Percentiles rank a stretch among this genome's conserved stretches.
Conservation (phyloP, 2,888 invertebrate genomes). For the Pseudeuparius sepicola region DNA sequence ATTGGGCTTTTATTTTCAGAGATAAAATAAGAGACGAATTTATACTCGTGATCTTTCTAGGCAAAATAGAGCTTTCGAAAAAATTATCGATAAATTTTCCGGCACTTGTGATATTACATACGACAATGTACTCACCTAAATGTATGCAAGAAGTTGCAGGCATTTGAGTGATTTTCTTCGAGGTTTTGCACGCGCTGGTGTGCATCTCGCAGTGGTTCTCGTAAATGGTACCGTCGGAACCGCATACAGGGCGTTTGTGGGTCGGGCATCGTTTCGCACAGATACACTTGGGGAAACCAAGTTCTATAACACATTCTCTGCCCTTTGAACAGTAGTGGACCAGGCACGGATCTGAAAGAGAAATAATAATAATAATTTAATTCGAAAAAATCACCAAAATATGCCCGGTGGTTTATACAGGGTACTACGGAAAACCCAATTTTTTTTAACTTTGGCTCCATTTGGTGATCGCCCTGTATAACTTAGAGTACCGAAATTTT, state of each 20-base stretch:
- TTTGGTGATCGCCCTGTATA: no score
- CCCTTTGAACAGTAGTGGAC: slow-evolving; percentile 56
- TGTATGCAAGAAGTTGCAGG: slow-evolving; percentile 44
- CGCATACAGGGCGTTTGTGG: slow-evolving; percentile 52
- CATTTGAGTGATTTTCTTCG: slow-evolving; percentile 45
- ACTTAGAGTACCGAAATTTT: no score
- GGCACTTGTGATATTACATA: no score
- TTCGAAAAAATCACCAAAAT: slow-evolving; percentile 1
- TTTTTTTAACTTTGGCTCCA: no score
- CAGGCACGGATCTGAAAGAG: slow-evolving; percentile 50
- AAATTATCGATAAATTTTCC: no score
- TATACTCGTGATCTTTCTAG: no score
- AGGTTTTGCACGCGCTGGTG: slow-evolving; percentile 49
- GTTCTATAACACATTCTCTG: slow-evolving; percentile 48
- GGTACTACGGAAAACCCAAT: no score
- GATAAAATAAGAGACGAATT: no score
- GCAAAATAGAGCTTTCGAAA: no score
- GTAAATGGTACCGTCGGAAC: slow-evolving; percentile 56
- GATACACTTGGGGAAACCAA: slow-evolving; percentile 47
- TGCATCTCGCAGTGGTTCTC: slow-evolving; percentile 59
- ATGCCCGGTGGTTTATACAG: no score
- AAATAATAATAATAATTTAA: no score
- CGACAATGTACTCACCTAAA: slow-evolving; percentile 33
- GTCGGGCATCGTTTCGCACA: slow-evolving; percentile 51
- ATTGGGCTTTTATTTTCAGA: no score